Evolutionary conservation across 2,113 vertebrate genomes (phyloP), one percentile per base, ranked within the genome.

Genomic region (Poecile atricapillus): DNA sequence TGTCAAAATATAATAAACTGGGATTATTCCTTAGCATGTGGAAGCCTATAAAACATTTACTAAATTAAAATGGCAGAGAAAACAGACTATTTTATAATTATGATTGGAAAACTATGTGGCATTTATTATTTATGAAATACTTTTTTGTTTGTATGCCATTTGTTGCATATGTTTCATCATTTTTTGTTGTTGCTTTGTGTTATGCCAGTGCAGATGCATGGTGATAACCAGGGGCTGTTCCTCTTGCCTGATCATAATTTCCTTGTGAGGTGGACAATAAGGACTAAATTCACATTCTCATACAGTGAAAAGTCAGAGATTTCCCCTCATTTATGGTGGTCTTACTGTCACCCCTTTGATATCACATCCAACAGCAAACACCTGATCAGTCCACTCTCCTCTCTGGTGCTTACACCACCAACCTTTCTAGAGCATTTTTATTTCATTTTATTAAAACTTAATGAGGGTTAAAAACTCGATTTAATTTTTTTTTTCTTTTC

Each of bases 61-160:
- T 47, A 77, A 90, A 96, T 83, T 93, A 94, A 92, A 95, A 94
- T 89, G 41, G 49, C n/a, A 83, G 89, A 88, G 83, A 77, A 94
- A 93, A 83, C 27, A 60, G 81, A 58, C 22, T 89, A 11, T 67
- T 91, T 89, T 91, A 92, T 85, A 92, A 79, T 94, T 94, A 33
- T 5, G 3, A 21, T 50, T 95, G 86, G 69, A 86, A 88, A 94
- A 71, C 33, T 64, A 20, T 68, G 69, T 46, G 15, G 7, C 49
- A 69, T 94, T 31, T 87, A 87, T 93, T 94, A 88, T 96, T 95
- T 3, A 94, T 89, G 37, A 71, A 37, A 91, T 87, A 12, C 68
- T 30, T 68, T 89, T 92, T 94, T 89, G 47, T 79, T 92, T 92
- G 46, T 68, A 78, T 67, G 33, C 21, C 31, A n/a, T 73, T 83